Evolutionary conservation across 2,888 invertebrate genomes (phyloP).

Genomic region (Nudaria mundana): DNA sequence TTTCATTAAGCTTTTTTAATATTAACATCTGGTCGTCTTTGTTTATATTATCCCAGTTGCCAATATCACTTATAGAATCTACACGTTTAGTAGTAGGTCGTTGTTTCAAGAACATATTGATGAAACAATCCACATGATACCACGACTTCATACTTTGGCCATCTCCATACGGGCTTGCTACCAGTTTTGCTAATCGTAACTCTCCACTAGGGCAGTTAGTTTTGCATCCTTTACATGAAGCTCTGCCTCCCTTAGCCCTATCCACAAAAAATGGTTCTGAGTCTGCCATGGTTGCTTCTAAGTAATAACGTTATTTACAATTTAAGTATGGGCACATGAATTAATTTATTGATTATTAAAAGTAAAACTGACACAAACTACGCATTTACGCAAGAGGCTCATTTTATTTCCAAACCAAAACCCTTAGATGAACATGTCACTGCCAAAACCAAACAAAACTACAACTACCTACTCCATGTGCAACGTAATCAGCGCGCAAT

Average conservation of each 20-base stretch:
- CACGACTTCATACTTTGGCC: constrained; percentile 91
- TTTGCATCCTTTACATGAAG: constrained; percentile 94
- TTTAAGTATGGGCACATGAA: neutral
- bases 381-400: no score
- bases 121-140: constrained; percentile 90
- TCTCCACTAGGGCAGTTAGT: constrained; percentile 86
- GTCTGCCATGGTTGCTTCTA: constrained; percentile 28
- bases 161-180: constrained; percentile 88
- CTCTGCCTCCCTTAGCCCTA: constrained; percentile 89
- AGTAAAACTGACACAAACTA: no score
- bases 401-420: no score
- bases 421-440: no score
- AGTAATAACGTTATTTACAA: neutral
- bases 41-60: constrained; percentile 85
- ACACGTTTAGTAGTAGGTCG: constrained; percentile 91
- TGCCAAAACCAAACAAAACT: no score
- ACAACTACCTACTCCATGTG: no score
- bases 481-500: no score
- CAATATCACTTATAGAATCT: constrained; percentile 88
- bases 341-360: neutral
- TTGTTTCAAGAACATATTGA: constrained; percentile 89
- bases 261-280: constrained; percentile 84
- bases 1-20: constrained; percentile 83
- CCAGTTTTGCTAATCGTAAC: constrained; percentile 88
- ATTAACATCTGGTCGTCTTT: constrained; percentile 85